Evolutionary conservation across 2,797 vertebrate genomes (phyloP).

Genomic region (Pogoniulus pusillus): DNA sequence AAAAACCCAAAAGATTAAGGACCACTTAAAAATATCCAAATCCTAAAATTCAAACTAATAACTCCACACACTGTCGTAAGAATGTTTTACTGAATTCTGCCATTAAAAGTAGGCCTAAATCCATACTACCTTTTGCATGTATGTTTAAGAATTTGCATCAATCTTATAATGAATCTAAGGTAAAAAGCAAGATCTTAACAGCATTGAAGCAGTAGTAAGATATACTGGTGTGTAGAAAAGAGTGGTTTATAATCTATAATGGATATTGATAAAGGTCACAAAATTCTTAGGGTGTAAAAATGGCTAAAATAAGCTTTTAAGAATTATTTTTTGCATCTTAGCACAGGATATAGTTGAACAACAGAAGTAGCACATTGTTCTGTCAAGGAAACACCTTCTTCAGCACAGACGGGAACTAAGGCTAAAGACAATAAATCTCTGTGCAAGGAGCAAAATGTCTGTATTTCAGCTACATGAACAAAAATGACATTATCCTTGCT

Average conservation of each 20-base stretch:
- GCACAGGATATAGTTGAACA: not conserved
- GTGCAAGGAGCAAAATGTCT: fast-evolving
- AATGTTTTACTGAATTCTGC: not conserved
- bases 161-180: not conserved
- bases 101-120: not conserved
- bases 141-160: not conserved
- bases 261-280: not conserved
- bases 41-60: not conserved
- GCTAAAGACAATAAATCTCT: not conserved
- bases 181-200: not conserved
- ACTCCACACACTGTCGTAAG: not conserved
- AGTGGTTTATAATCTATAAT: not conserved
- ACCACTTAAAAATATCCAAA: not conserved
- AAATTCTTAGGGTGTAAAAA: not conserved
- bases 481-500: not conserved
- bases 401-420: not conserved
- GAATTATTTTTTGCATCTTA: not conserved
- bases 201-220: not conserved
- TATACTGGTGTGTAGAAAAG: not conserved
- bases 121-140: not conserved
- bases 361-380: not conserved
- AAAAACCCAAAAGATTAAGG: not conserved
- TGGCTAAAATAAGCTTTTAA: not conserved
- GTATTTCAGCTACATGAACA: not conserved
- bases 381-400: not conserved